Conservation (phyloP, 92 coral and sea anemone genomes). For the Metridium senile region DNA sequence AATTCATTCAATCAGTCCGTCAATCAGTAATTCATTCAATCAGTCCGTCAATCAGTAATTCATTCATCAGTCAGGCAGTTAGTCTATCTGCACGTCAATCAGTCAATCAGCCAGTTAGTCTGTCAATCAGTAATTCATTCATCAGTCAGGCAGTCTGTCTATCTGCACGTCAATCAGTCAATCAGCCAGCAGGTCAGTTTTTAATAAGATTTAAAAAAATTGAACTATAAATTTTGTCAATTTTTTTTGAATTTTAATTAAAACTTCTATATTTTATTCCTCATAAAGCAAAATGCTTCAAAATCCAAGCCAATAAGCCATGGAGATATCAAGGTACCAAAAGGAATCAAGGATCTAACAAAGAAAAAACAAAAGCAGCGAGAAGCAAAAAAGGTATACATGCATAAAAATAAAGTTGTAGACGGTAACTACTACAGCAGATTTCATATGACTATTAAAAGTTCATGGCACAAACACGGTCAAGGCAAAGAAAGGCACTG, state of each 20-base stretch:
- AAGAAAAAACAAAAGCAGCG: conserved; percentile 76
- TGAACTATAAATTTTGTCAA: background rate
- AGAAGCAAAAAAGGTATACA: conserved; percentile 80
- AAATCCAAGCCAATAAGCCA: conserved; percentile 33
- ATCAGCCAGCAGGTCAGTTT: background rate
- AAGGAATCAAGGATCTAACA: conserved; percentile 26
- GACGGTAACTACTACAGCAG: too few relatives aligned
- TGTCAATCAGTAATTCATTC: background rate
- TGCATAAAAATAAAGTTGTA: too few relatives aligned
- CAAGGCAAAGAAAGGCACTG: background rate
- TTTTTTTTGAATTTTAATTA: background rate
- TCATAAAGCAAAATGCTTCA: conserved; percentile 24
- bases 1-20: too few relatives aligned
- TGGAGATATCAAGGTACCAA: conserved; percentile 18
- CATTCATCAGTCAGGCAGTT: background rate
- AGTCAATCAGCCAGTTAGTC: background rate
- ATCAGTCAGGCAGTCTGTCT: background rate
- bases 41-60: too few relatives aligned
- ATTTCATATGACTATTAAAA: too few relatives aligned
- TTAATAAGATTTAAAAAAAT: background rate
- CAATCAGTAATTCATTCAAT: background rate
- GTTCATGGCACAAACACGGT: background rate
- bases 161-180: background rate
- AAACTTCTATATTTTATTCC: background rate
- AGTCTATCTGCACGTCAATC: too few relatives aligned